Evolutionary conservation across 2,888 invertebrate species (phyloP), one percentile per base, ranked within the genome.

Genomic region (Drepana falcataria): DNA sequence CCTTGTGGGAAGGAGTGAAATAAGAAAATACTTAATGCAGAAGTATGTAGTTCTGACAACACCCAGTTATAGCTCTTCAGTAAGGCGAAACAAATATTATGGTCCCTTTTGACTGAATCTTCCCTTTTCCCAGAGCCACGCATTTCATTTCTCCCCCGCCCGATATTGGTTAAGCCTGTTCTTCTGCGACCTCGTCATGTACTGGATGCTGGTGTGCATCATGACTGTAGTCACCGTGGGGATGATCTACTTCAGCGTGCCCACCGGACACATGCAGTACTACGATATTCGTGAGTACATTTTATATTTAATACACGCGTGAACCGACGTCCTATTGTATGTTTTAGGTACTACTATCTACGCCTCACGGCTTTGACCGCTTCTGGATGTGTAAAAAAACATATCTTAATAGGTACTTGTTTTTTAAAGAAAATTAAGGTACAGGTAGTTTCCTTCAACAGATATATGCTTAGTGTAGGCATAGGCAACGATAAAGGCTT

Each of bases 81-180:
- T 21, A 21, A 21, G 21, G 21, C 21, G 21, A 21, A 21, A 1
- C 21, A 21, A 21, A 21, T 21, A 21, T 21, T 21, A 21, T 21
- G 21, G 21, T 21, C 21, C 21, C 21, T 21, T 21, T 21, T 21
- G 21, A 21, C 21, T 21, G 21, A 21, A 21, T 1, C 21, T 41
- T 40, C 47, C 47, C 4, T 49, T 53, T 7, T 70, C 68, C 0
- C 69, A 89, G 87, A 69, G 69, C 35, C 76, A 85, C 56, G 82
- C 87, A 0, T 60, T 65, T 62, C 79, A 83, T 56, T 89, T 83
- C 65, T 88, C 88, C 0, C 88, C 88, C 0, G 56, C 66, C 1
- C 69, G 73, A 2, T 89, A 89, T 61, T 89, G 89, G 89, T 59
- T 78, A 21, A 72, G 74, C 0, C 60, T 87, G 57, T 86, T 77